Evolutionary conservation across 2,888 invertebrate genomes (phyloP), one percentile per base, ranked within the genome.

Genomic region (Smittia aterrima): DNA sequence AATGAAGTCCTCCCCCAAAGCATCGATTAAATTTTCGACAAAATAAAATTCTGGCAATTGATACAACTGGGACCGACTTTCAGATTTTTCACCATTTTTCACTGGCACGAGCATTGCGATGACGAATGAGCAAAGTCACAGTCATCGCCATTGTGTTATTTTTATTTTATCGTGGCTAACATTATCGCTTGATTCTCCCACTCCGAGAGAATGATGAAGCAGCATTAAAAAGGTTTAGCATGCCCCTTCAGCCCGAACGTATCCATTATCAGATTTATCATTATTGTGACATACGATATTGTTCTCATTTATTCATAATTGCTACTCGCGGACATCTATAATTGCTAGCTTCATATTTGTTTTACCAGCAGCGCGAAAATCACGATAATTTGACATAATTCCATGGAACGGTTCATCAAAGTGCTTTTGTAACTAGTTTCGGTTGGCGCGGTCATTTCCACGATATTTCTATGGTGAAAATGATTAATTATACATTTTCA

Each of bases 331-430:
- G 13, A 7, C 47, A 47, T 47, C 2, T 47, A 7, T 47, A 47
- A 47, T 47, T 47, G 47, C 38, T 38, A n/a, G 38, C 38, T 4
- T 38, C 6, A 38, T 38, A 9, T n/a, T n/a, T n/a, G n/a, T n/a
- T n/a, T n/a, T n/a, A n/a, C n/a, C n/a, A n/a, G n/a, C n/a, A n/a
- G n/a, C n/a, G n/a, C n/a, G n/a, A n/a, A n/a, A n/a, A 68, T 68
- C 24, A 47, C 25, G 68, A 68, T 68, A 68, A 68, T 68, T 68
- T 47, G 68, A 68, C 68, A 68, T 68, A 68, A 68, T 68, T 68
- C 47, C 25, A 47, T 68, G 20, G 66, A 40, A 66, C 66, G 66
- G 6, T 66, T 66, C 66, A 66, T 66, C 66, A 66, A 66, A 66
- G 4, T 38, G 38, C 9, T 7, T 38, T 38, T 38, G 38, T 38